These are phyloP conservation scores for Rousettus leschenaultii DNA, from an alignment of 2,113 vertebrate genomes.

Conservation along the genomic window DNA sequence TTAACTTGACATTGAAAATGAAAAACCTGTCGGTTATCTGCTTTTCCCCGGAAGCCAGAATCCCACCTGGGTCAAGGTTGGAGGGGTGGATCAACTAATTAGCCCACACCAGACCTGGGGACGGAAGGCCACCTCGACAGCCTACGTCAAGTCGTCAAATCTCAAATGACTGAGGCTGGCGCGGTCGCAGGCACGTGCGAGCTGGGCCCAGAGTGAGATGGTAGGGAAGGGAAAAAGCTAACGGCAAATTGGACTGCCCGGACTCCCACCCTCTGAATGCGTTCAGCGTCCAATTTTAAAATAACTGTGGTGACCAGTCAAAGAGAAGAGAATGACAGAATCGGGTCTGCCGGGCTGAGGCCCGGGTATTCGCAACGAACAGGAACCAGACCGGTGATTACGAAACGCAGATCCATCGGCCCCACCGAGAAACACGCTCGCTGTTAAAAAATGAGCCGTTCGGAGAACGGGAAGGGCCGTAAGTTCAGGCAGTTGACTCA, in stretches of 20 bases:
- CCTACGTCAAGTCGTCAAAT: background rate
- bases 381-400: background rate
- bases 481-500: background rate
- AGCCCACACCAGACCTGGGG: background rate
- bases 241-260: background rate
- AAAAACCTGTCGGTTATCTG: slow-evolving; percentile 8
- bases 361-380: background rate
- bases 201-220: background rate
- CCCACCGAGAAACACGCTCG: background rate
- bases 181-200: background rate
- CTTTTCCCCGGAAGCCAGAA: background rate
- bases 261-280: background rate
- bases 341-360: background rate
- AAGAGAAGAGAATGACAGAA: background rate
- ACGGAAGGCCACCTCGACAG: background rate
- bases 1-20: slow-evolving; percentile 6
- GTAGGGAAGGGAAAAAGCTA: background rate
- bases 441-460: background rate
- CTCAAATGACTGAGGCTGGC: background rate
- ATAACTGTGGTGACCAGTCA: background rate
- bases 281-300: background rate
- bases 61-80: slow-evolving; percentile 12
- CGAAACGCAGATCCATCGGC: background rate
- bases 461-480: background rate
- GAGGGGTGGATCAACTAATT: background rate